These are phyloP conservation scores for Lacanobia oleracea DNA, from an alignment of 2,888 invertebrate genomes.

Conservation along the genomic window DNA sequence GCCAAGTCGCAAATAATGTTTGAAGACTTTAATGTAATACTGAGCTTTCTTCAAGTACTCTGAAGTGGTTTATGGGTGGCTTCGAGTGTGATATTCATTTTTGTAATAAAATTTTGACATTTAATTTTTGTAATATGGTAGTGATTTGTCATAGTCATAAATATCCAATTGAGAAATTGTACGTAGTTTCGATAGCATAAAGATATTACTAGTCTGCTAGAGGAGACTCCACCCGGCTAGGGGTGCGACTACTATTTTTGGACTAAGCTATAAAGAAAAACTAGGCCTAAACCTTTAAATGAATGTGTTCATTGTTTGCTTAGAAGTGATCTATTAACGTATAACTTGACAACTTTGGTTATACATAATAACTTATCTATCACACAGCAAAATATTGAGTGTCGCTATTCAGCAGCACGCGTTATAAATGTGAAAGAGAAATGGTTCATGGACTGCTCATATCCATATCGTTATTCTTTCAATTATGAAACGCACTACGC, in stretches of 20 bases:
- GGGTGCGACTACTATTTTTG: background rate
- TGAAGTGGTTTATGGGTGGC: slow-evolving; percentile 35
- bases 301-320: background rate
- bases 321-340: background rate
- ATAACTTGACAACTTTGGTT: background rate
- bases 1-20: slow-evolving; percentile 16
- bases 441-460: background rate
- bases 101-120: slow-evolving; percentile 30
- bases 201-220: background rate
- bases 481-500: background rate
- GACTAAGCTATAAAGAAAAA: background rate
- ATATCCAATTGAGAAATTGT: slow-evolving; percentile 32
- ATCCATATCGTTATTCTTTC: background rate
- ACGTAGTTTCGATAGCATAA: slow-evolving; percentile 21
- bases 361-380: background rate
- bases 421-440: background rate
- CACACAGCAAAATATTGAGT: background rate
- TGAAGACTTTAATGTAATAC: slow-evolving; percentile 19
- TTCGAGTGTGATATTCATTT: slow-evolving; percentile 22
- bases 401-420: background rate
- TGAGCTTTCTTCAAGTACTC: slow-evolving; percentile 10
- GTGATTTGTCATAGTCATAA: slow-evolving; percentile 33
- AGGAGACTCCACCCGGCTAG: slow-evolving; percentile 1
- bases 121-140: slow-evolving; percentile 56
- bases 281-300: slow-evolving; percentile 3